phyloP scores from a whole-genome alignment of 2,888 invertebrate genomes.

The Trichopoda pennipes region DNA sequence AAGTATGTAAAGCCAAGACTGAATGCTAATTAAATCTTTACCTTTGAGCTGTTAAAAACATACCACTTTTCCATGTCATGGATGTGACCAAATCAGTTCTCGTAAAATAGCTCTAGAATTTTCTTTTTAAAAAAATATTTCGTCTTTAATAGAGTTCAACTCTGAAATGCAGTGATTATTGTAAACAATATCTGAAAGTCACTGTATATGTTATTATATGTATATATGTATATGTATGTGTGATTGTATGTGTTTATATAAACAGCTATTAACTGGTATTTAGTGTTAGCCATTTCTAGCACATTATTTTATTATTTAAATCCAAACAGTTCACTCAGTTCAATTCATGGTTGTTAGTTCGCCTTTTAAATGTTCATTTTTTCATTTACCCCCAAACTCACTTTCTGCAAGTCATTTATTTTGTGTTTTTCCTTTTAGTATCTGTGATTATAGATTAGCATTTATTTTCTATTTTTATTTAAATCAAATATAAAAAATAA shows the following conservation, averaged over 20 bases:
- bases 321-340: conserved; percentile 31
- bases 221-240: not conserved
- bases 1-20: too few relatives aligned
- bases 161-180: too few relatives aligned
- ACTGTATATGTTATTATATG: not conserved
- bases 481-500: conserved; percentile 18
- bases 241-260: not conserved
- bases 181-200: not conserved
- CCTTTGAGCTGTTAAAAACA: too few relatives aligned
- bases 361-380: conserved; percentile 21
- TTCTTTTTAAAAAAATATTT: too few relatives aligned
- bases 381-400: not conserved
- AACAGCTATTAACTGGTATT: conserved; percentile 4
- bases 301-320: conserved; percentile 57
- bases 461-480: conserved; percentile 43
- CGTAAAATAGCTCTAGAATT: too few relatives aligned
- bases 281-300: conserved; percentile 34
- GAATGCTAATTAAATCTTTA: too few relatives aligned
- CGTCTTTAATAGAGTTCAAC: too few relatives aligned
- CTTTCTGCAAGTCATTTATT: conserved; percentile 14
- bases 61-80: too few relatives aligned
- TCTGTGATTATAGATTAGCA: conserved; percentile 58
- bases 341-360: conserved; percentile 24
- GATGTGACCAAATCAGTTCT: too few relatives aligned
- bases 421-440: not conserved